phyloP scores from a whole-genome alignment of 2,888 invertebrate species.

The Rhagium mordax region DNA sequence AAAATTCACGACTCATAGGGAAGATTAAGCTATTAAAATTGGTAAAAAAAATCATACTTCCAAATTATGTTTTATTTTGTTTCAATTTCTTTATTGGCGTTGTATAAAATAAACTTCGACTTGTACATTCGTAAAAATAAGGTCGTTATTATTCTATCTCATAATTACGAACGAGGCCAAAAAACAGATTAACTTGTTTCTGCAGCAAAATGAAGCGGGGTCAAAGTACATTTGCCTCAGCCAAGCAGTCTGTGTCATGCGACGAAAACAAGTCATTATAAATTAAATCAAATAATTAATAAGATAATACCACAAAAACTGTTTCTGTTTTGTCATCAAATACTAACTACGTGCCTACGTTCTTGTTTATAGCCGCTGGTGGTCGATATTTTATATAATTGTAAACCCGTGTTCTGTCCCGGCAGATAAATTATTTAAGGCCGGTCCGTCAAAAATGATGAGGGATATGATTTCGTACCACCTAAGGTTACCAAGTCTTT shows the following conservation, averaged over 20 bases:
- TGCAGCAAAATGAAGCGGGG: not conserved
- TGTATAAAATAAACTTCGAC: too few relatives aligned
- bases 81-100: too few relatives aligned
- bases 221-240: slow-evolving; percentile 3
- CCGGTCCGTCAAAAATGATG: slow-evolving; percentile 63
- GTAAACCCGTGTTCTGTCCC: slow-evolving; percentile 62
- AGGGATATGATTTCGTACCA: slow-evolving; percentile 65
- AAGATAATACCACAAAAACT: slow-evolving; percentile 10
- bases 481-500: slow-evolving; percentile 61
- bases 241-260: slow-evolving; percentile 3
- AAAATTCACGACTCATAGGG: too few relatives aligned
- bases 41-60: too few relatives aligned
- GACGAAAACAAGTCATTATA: not conserved
- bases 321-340: slow-evolving; percentile 24
- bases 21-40: too few relatives aligned
- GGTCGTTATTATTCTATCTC: too few relatives aligned
- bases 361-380: slow-evolving; percentile 36
- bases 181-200: too few relatives aligned
- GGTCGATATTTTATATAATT: slow-evolving; percentile 55
- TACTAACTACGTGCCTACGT: slow-evolving; percentile 12
- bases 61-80: too few relatives aligned
- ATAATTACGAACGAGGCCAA: too few relatives aligned
- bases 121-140: too few relatives aligned
- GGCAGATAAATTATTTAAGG: slow-evolving; percentile 63
- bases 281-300: slow-evolving; percentile 15